Conservation (phyloP, 2,113 vertebrate genomes). For the Clarias macrocephalus region DNA sequence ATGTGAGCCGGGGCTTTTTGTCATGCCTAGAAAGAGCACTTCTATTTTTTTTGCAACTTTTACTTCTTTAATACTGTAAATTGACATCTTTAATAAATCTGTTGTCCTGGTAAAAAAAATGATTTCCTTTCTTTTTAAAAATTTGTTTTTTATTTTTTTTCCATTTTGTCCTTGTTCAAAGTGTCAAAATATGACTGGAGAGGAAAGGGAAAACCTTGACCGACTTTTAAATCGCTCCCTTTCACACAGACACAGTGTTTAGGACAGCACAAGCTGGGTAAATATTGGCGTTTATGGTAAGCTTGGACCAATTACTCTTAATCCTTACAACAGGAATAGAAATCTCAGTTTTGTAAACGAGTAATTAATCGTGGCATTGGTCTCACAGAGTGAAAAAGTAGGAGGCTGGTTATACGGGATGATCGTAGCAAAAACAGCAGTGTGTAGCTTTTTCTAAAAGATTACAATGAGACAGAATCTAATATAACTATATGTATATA, state of each 20-base stretch:
- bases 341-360: not conserved
- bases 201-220: constrained; percentile 47
- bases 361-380: not conserved
- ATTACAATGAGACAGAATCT: no score
- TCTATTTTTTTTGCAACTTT: constrained; percentile 9
- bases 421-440: not conserved
- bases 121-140: not conserved
- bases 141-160: not conserved
- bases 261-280: not conserved
- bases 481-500: no score
- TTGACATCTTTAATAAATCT: not conserved
- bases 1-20: constrained; percentile 73
- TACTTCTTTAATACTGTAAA: constrained; percentile 58
- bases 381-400: not conserved
- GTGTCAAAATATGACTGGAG: constrained; percentile 36
- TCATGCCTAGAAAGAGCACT: constrained; percentile 11
- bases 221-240: constrained; percentile 18
- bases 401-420: not conserved
- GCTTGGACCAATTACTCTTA: not conserved
- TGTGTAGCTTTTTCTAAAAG: no score
- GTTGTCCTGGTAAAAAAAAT: not conserved
- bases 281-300: not conserved
- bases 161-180: constrained; percentile 47
- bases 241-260: constrained; percentile 16
- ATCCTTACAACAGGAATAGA: not conserved